phyloP scores from a whole-genome alignment of 2,797 vertebrate genomes.

The Thaleichthys pacificus region DNA sequence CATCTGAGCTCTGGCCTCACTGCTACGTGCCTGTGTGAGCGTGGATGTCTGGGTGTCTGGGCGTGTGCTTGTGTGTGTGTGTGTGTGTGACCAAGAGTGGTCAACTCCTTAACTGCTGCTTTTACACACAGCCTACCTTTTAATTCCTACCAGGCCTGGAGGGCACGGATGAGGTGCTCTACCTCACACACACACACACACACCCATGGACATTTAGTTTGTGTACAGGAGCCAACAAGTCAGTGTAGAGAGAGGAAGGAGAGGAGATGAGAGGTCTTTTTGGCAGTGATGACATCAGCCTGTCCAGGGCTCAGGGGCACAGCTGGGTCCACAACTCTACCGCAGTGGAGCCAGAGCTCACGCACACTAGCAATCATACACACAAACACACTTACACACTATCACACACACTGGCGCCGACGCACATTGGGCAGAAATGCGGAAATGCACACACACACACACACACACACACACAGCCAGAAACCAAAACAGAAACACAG shows the following conservation, averaged over 20 bases:
- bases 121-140: slow-evolving; percentile 68
- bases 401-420: background rate
- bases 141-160: slow-evolving; percentile 72
- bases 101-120: slow-evolving; percentile 73
- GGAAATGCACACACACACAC: background rate
- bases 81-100: slow-evolving; percentile 40
- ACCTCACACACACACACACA: slow-evolving; percentile 9
- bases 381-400: slow-evolving; percentile 10
- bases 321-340: slow-evolving; percentile 12
- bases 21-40: no score
- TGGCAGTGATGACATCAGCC: slow-evolving; percentile 45
- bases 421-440: background rate
- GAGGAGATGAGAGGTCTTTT: background rate
- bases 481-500: background rate
- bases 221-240: no score
- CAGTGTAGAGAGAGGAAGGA: no score
- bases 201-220: no score
- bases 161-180: slow-evolving; percentile 34
- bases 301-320: slow-evolving; percentile 31
- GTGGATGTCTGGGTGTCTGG: no score
- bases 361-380: slow-evolving; percentile 4
- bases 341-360: slow-evolving; percentile 7
- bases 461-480: background rate
- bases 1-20: slow-evolving; percentile 56
- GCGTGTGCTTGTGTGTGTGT: no score